Conservation (phyloP, 2,797 vertebrate species). For the Ceryle rudis region DNA sequence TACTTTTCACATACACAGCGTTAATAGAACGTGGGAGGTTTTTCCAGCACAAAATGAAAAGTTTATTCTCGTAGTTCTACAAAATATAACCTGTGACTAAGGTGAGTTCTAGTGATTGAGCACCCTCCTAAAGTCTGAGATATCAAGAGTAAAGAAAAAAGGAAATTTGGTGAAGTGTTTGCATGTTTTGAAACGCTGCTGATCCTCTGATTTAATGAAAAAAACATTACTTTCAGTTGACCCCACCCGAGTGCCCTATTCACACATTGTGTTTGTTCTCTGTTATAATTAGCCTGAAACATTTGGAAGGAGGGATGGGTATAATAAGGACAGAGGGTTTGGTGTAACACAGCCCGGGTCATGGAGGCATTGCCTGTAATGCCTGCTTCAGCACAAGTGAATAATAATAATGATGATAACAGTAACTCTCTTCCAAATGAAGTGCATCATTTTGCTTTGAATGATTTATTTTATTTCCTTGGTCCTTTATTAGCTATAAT, state of each 20-base stretch:
- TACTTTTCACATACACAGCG: background rate
- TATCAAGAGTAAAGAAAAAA: no score
- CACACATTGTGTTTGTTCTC: background rate
- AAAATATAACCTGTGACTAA: background rate
- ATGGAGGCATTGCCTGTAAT: background rate
- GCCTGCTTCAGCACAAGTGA: background rate
- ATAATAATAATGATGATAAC: background rate
- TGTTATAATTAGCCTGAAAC: background rate
- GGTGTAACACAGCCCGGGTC: background rate
- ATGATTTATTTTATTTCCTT: background rate
- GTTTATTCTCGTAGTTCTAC: background rate
- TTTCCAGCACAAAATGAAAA: background rate
- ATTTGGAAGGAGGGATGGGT: background rate
- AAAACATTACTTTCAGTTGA: background rate
- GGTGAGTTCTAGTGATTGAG: background rate
- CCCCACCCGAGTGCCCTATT: background rate
- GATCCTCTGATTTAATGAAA: background rate
- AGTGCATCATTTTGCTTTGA: background rate
- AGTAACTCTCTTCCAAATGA: background rate
- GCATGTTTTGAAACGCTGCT: background rate
- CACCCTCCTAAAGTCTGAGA: accelerated
- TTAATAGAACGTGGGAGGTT: background rate
- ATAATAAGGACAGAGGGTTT: background rate
- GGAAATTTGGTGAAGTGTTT: background rate
- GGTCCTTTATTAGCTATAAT: background rate